Conservation (phyloP, 1,140 invertebrate species). For the Phthorimaea operculella region DNA sequence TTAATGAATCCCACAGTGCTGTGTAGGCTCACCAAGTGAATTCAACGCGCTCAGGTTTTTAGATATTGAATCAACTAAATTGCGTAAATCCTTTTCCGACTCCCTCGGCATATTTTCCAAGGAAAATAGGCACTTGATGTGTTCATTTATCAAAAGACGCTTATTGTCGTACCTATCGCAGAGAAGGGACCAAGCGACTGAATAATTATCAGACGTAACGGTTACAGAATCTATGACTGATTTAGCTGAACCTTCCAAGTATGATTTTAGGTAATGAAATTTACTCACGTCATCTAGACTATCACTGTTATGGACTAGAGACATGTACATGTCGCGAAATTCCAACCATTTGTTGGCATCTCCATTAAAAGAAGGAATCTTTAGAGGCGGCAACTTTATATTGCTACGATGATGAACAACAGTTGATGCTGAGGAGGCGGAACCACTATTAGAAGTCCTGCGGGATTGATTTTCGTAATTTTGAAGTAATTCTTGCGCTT, state of each 20-base stretch:
- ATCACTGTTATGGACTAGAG: not conserved
- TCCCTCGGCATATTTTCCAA: not conserved
- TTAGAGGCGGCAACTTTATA: not conserved
- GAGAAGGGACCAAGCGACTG: conserved; percentile 4
- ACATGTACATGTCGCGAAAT: conserved; percentile 2
- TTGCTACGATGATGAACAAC: not conserved
- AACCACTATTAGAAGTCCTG: not conserved
- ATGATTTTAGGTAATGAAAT: conserved; percentile 6
- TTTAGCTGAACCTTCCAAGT: conserved; percentile 7
- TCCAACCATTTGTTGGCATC: not conserved
- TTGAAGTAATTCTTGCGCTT: not conserved
- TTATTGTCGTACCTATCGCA: not conserved
- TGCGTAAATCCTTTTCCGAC: not conserved
- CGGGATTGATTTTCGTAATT: not conserved
- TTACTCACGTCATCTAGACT: conserved; percentile 1
- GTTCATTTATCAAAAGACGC: not conserved
- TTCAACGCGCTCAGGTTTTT: not conserved
- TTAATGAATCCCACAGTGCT: not conserved
- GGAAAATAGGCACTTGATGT: not conserved
- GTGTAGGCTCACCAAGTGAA: not conserved
- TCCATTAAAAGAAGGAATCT: conserved; percentile 1
- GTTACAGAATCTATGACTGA: conserved; percentile 6
- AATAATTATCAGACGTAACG: conserved; percentile 3
- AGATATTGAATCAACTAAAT: not conserved
- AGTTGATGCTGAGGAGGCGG: too few relatives aligned